These are phyloP conservation scores for Dasyprocta punctata DNA, from an alignment of 2,113 vertebrate species.

Conservation along the genomic window DNA sequence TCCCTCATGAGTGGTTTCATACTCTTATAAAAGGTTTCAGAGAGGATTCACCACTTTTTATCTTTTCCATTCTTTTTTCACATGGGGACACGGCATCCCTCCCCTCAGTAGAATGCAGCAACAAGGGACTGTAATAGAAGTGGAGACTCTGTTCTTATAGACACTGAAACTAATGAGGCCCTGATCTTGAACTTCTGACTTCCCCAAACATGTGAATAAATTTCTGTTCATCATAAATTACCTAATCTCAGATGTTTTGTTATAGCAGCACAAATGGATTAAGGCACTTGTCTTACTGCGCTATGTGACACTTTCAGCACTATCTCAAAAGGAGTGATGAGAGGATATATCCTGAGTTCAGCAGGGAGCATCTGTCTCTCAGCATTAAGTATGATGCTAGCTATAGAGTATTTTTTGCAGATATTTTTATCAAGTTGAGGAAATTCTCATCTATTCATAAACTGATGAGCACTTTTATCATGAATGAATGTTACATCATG, in stretches of 20 bases:
- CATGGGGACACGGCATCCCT: background rate
- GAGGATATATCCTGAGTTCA: background rate
- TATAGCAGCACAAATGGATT: background rate
- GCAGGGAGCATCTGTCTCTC: conserved; percentile 2
- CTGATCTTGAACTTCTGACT: background rate
- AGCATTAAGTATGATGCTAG: background rate
- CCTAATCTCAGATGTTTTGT: background rate
- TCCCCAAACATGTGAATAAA: background rate
- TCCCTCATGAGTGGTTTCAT: background rate
- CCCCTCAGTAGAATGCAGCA: background rate
- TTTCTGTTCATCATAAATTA: background rate
- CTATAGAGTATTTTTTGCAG: background rate
- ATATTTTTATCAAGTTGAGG: conserved; percentile 1
- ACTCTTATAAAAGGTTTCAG: background rate
- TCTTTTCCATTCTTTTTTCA: no score
- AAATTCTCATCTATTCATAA: background rate
- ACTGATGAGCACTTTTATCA: conserved; percentile 43
- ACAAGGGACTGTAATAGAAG: background rate
- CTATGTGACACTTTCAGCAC: background rate
- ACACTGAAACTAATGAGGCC: background rate
- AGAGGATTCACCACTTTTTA: background rate
- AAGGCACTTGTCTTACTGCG: background rate
- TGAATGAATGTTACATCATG: conserved; percentile 1
- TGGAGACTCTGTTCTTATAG: background rate
- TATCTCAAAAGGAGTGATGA: background rate